Conservation (phyloP, 2,113 vertebrate genomes). For the Phoenicopterus ruber region DNA sequence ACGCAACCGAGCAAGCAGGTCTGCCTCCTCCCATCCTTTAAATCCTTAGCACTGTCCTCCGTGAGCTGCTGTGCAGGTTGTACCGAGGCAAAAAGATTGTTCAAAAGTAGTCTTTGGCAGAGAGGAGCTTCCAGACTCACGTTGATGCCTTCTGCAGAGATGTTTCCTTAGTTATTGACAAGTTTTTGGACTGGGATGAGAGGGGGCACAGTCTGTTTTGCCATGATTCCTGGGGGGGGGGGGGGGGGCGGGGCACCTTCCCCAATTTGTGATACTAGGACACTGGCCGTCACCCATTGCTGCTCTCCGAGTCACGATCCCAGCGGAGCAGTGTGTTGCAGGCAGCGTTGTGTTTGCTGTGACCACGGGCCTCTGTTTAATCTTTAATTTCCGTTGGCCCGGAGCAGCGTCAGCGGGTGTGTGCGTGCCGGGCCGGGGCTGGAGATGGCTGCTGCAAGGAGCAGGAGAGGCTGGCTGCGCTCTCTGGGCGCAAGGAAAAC, state of each 20-base stretch:
- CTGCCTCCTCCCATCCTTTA: not conserved
- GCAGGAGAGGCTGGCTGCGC: not conserved
- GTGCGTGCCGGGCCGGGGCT: rapidly evolving
- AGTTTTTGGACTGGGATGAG: not conserved
- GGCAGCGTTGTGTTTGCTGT: not conserved
- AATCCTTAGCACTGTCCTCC: not conserved
- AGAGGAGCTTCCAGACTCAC: not conserved
- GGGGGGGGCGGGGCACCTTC: rapidly evolving
- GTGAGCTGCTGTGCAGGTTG: not conserved
- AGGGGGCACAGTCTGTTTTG: not conserved
- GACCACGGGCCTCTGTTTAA: not conserved
- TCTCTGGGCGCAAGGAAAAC: not conserved
- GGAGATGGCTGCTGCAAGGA: not conserved
- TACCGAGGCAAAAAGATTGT: not conserved
- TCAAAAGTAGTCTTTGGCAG: not conserved
- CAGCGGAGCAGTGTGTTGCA: not conserved
- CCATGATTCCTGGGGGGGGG: not conserved
- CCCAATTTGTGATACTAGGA: rapidly evolving
- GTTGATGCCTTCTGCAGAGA: not conserved
- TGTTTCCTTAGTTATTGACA: not conserved
- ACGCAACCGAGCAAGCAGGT: not conserved
- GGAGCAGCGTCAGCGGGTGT: not conserved
- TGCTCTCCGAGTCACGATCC: not conserved
- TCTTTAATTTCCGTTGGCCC: not conserved
- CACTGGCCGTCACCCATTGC: rapidly evolving